Evolutionary conservation across 1,140 invertebrate species (phyloP).

Genomic region (Nomia melanderi): DNA sequence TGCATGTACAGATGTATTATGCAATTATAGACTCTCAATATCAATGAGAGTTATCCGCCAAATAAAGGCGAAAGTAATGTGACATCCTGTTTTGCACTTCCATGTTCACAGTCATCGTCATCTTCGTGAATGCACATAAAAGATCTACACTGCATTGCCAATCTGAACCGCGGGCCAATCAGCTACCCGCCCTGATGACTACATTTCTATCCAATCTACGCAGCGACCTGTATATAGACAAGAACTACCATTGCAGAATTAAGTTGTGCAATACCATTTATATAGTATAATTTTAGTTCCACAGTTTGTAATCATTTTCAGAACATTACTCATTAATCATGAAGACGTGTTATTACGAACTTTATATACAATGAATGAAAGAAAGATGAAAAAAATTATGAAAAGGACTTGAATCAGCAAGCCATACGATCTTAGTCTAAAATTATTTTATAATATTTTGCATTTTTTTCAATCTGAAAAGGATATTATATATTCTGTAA

Average conservation of each 20-base stretch:
- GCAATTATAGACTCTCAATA: slow-evolving; percentile 58
- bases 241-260: slow-evolving; percentile 70
- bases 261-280: slow-evolving; percentile 68
- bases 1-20: slow-evolving; percentile 68
- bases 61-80: slow-evolving; percentile 68
- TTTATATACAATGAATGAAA: slow-evolving; percentile 45
- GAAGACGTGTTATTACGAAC: slow-evolving; percentile 39
- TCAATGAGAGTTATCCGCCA: slow-evolving; percentile 52
- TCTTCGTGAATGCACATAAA: slow-evolving; percentile 80
- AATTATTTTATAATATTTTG: slow-evolving; percentile 32
- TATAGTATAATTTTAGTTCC: slow-evolving; percentile 65
- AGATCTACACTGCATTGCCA: slow-evolving; percentile 78
- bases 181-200: slow-evolving; percentile 75
- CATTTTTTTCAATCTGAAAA: slow-evolving; percentile 37
- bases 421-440: slow-evolving; percentile 36
- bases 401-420: slow-evolving; percentile 31
- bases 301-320: slow-evolving; percentile 61
- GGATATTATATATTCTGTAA: slow-evolving; percentile 40
- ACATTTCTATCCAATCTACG: slow-evolving; percentile 78
- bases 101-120: slow-evolving; percentile 80
- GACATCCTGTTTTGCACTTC: slow-evolving; percentile 77
- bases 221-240: slow-evolving; percentile 77
- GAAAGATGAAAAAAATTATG: slow-evolving; percentile 40
- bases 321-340: slow-evolving; percentile 55
- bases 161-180: slow-evolving; percentile 75